These are phyloP conservation scores for Mesitornis unicolor DNA, from an alignment of 2,113 vertebrate species.

Conservation along the genomic window DNA sequence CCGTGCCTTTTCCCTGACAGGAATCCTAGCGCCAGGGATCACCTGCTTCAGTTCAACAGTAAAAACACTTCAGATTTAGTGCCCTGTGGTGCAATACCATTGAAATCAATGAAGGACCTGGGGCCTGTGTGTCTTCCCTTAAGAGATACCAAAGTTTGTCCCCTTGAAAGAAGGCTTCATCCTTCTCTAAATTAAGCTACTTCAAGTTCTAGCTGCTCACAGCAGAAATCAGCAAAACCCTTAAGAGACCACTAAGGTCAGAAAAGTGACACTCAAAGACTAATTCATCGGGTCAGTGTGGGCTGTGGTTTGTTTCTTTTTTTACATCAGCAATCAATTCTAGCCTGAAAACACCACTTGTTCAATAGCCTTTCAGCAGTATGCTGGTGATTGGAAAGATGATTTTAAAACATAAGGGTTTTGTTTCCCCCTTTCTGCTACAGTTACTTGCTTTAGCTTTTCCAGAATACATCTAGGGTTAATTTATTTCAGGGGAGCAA, in stretches of 20 bases:
- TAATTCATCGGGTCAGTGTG: background rate
- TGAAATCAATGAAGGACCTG: background rate
- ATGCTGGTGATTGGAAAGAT: constrained; percentile 15
- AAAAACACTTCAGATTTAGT: background rate
- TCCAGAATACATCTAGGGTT: background rate
- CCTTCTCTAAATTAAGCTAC: background rate
- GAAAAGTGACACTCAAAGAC: background rate
- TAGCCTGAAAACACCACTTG: background rate
- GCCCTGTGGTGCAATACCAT: fast-evolving
- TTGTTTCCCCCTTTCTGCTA: background rate
- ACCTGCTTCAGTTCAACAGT: background rate
- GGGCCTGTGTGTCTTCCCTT: background rate
- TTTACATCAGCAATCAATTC: background rate
- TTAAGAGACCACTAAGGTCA: background rate
- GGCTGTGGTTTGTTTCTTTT: background rate
- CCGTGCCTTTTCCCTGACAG: background rate
- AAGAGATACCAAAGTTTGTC: background rate
- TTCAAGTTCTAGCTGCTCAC: background rate
- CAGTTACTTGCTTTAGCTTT: background rate
- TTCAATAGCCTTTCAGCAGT: background rate
- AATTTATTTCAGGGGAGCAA: background rate
- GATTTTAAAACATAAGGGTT: background rate
- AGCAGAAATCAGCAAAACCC: background rate
- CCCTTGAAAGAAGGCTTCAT: background rate
- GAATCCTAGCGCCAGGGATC: background rate